Evolutionary conservation across 2,113 vertebrate genomes (phyloP).

Genomic region (Microtus richardsoni): DNA sequence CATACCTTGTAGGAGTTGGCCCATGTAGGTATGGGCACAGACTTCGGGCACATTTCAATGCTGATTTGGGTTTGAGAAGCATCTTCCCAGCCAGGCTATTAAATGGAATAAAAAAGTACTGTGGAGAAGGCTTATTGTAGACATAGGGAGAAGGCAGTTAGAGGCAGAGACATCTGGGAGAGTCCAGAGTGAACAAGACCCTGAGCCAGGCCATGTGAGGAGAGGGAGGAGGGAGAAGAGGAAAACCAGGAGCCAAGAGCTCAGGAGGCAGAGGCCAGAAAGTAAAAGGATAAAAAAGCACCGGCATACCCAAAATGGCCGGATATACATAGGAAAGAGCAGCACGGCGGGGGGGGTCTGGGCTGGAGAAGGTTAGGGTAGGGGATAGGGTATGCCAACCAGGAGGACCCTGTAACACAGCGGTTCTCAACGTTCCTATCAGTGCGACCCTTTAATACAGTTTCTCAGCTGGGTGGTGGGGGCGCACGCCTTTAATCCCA

Average conservation of each 20-base stretch:
- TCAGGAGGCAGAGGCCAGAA: neutral
- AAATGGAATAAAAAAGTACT: neutral
- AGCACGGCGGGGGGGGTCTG: neutral
- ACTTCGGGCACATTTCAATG: neutral
- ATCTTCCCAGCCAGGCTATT: neutral
- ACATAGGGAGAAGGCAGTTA: neutral
- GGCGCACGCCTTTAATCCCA: no score
- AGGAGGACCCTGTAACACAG: neutral
- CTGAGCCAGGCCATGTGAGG: neutral
- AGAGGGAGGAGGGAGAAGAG: neutral
- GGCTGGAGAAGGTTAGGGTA: neutral
- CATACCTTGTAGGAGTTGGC: neutral
- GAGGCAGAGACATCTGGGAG: neutral
- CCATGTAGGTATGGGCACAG: neutral
- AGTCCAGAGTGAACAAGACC: neutral
- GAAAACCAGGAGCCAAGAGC: neutral
- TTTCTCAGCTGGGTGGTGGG: neutral
- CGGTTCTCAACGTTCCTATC: neutral
- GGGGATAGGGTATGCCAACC: neutral
- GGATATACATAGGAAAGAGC: neutral
- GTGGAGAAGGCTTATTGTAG: neutral
- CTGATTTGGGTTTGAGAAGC: neutral
- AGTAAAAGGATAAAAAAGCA: neutral
- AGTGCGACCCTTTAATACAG: neutral
- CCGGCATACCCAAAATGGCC: neutral